These are phyloP conservation scores for Nettapus auritus DNA, from an alignment of 2,113 vertebrate genomes.

Conservation along the genomic window DNA sequence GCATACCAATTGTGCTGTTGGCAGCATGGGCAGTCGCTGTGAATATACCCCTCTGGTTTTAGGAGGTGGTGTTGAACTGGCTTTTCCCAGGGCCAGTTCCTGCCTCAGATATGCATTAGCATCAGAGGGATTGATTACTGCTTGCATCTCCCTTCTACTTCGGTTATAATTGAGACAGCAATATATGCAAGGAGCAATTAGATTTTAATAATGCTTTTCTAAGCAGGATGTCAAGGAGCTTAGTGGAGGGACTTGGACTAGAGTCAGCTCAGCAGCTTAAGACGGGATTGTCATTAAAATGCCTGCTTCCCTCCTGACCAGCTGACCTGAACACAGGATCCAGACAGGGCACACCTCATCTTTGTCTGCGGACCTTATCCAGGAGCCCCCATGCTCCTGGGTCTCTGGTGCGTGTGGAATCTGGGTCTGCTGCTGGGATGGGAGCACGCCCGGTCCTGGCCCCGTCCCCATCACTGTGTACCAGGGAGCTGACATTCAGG, in stretches of 20 bases:
- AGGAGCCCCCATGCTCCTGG: background rate
- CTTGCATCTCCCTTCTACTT: background rate
- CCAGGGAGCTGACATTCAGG: background rate
- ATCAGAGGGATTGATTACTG: slow-evolving; percentile 18
- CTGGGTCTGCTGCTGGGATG: background rate
- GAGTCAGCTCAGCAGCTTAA: slow-evolving; percentile 12
- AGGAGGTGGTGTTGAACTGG: background rate
- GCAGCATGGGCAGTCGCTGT: background rate
- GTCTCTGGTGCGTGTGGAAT: rapidly evolving
- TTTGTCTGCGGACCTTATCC: background rate
- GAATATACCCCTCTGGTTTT: background rate
- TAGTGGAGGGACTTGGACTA: slow-evolving; percentile 20
- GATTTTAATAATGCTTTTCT: slow-evolving; percentile 59
- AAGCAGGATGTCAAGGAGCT: slow-evolving; percentile 53
- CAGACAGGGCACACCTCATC: background rate
- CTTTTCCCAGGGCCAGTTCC: background rate
- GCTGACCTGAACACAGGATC: background rate
- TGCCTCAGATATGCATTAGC: background rate
- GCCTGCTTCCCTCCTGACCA: background rate
- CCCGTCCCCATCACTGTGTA: background rate
- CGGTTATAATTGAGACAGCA: slow-evolving; percentile 53
- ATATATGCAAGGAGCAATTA: slow-evolving; percentile 37
- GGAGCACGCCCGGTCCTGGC: background rate
- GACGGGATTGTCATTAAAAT: slow-evolving; percentile 11
- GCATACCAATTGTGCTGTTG: background rate